These are phyloP conservation scores for Portevinia maculata DNA, from an alignment of 2,888 invertebrate genomes.

Conservation along the genomic window DNA sequence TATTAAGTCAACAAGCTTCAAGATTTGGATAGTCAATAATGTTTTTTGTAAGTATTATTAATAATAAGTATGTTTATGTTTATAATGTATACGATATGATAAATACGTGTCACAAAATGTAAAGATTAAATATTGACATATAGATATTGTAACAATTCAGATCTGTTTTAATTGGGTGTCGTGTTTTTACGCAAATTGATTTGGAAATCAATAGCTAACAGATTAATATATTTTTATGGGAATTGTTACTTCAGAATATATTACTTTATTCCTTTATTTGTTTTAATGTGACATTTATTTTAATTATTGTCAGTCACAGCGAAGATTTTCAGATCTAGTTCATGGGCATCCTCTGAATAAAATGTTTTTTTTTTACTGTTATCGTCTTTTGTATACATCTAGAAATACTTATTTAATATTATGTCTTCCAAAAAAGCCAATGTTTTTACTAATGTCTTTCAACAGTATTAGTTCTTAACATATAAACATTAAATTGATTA, in stretches of 20 bases:
- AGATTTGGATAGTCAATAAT: slow-evolving; percentile 61
- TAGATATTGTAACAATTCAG: slow-evolving; percentile 64
- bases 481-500: slow-evolving; percentile 80
- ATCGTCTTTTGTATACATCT: slow-evolving; percentile 62
- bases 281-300: slow-evolving; percentile 74
- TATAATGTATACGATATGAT: slow-evolving; percentile 68
- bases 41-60: slow-evolving; percentile 38
- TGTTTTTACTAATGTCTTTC: slow-evolving; percentile 79
- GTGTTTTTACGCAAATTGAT: slow-evolving; percentile 17
- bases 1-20: slow-evolving; percentile 57
- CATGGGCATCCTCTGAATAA: slow-evolving; percentile 66
- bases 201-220: slow-evolving; percentile 7
- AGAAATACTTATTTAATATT: slow-evolving; percentile 73
- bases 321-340: slow-evolving; percentile 77
- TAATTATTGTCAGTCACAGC: slow-evolving; percentile 83
- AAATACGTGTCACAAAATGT: slow-evolving; percentile 71
- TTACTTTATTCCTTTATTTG: slow-evolving; percentile 42
- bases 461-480: slow-evolving; percentile 74
- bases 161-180: slow-evolving; percentile 22
- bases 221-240: neutral
- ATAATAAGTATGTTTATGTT: slow-evolving; percentile 57
- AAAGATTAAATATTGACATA: slow-evolving; percentile 71
- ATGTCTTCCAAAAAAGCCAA: slow-evolving; percentile 81
- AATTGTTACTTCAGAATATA: slow-evolving; percentile 51
- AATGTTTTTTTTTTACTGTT: slow-evolving; percentile 59